These are phyloP conservation scores for Myripristis murdjan DNA, from an alignment of 2,797 vertebrate species.

Conservation along the genomic window DNA sequence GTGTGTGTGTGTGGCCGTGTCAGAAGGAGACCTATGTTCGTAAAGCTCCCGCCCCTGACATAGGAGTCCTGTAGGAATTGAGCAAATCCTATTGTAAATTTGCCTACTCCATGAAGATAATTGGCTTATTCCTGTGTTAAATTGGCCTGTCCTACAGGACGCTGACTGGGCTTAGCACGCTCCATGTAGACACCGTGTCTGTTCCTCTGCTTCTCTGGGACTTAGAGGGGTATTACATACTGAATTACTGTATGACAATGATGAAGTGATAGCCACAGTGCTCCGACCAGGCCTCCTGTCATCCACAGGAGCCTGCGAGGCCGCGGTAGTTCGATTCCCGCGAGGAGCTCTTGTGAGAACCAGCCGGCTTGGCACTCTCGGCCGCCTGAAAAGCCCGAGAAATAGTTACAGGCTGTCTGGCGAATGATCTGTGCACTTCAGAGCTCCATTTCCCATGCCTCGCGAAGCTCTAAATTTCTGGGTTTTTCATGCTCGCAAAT, in stretches of 20 bases:
- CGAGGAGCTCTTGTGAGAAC: constrained; percentile 9
- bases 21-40: constrained; percentile 59
- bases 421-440: constrained; percentile 51
- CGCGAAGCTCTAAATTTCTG: constrained; percentile 39
- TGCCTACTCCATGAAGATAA: constrained; percentile 81
- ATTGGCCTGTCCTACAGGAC: constrained; percentile 81
- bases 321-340: constrained; percentile 47
- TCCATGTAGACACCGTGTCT: constrained; percentile 74
- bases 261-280: constrained; percentile 78
- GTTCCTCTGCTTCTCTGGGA: constrained; percentile 74
- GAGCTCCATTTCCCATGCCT: constrained; percentile 40
- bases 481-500: constrained; percentile 42
- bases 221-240: constrained; percentile 80
- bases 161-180: constrained; percentile 72
- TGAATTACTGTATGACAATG: constrained; percentile 83
- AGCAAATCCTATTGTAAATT: constrained; percentile 82
- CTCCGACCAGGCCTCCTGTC: constrained; percentile 40
- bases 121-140: constrained; percentile 87
- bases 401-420: constrained; percentile 24
- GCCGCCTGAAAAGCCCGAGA: constrained; percentile 47
- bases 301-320: constrained; percentile 42
- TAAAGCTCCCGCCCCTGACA: constrained; percentile 78
- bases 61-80: constrained; percentile 73
- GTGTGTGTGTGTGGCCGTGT: constrained; percentile 41
- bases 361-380: no score